phyloP scores from a whole-genome alignment of 2,113 vertebrate genomes.

The Chionodraco myersi region DNA sequence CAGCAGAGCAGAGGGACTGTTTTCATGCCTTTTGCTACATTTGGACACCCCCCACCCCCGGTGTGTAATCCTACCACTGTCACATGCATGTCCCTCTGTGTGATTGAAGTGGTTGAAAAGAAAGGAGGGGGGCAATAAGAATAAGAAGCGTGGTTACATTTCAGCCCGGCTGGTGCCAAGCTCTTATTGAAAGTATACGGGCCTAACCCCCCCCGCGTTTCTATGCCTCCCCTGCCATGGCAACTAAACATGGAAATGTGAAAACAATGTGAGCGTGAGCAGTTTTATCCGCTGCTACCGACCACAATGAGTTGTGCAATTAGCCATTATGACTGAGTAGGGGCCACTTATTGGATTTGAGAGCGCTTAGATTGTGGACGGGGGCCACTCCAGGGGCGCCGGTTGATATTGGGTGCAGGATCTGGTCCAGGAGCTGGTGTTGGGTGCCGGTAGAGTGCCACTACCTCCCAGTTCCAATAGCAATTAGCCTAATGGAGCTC shows the following conservation, averaged over 20 bases:
- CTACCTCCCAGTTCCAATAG: slow-evolving; percentile 29
- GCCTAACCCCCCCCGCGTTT: slow-evolving; percentile 28
- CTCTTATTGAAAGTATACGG: slow-evolving; percentile 51
- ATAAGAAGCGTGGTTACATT: slow-evolving; percentile 52
- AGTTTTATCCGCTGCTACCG: slow-evolving; percentile 11
- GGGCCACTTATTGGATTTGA: slow-evolving; percentile 50
- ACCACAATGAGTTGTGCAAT: slow-evolving; percentile 52
- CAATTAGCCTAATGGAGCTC: slow-evolving; percentile 64
- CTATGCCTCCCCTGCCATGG: slow-evolving; percentile 62
- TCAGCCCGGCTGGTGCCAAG: slow-evolving; percentile 39
- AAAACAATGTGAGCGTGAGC: slow-evolving; percentile 59
- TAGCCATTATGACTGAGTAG: slow-evolving; percentile 37
- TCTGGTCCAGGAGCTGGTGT: slow-evolving; percentile 30
- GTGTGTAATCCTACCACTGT: slow-evolving; percentile 54
- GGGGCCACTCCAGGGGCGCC: slow-evolving; percentile 29
- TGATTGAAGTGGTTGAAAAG: slow-evolving; percentile 50
- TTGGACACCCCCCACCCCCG: slow-evolving; percentile 26
- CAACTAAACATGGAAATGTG: slow-evolving; percentile 63
- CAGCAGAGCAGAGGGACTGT: slow-evolving; percentile 31
- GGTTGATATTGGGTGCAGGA: slow-evolving; percentile 13
- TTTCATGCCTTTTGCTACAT: slow-evolving; percentile 43
- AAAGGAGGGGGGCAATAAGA: slow-evolving; percentile 15
- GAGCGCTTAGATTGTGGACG: slow-evolving; percentile 5
- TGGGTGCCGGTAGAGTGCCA: slow-evolving; percentile 29
- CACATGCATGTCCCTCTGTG: slow-evolving; percentile 43